These are phyloP conservation scores for Beaufortia kweichowensis DNA, from an alignment of 2,113 vertebrate species.

Conservation along the genomic window DNA sequence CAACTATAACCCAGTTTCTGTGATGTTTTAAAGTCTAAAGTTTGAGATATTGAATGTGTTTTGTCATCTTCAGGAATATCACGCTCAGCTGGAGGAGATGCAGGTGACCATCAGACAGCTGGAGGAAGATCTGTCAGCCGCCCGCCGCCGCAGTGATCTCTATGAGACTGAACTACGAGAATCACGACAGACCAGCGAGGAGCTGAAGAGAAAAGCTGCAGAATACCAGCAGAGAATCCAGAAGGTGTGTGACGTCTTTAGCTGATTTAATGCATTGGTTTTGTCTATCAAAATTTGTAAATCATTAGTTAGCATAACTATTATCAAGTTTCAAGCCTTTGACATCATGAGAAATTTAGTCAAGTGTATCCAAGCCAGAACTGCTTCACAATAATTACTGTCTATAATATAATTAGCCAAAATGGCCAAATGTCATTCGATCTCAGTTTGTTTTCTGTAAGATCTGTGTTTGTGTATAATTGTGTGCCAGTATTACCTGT, in stretches of 20 bases:
- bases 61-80: slow-evolving; percentile 83
- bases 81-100: slow-evolving; percentile 98
- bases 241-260: slow-evolving; percentile 89
- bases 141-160: slow-evolving; percentile 92
- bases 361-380: too few species aligned
- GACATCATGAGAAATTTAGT: too few species aligned
- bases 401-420: too few species aligned
- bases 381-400: too few species aligned
- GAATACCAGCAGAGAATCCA: slow-evolving; percentile 95
- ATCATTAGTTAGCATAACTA: too few species aligned
- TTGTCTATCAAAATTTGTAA: too few species aligned
- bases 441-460: too few species aligned
- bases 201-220: slow-evolving; percentile 92
- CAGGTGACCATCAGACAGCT: slow-evolving; percentile 94
- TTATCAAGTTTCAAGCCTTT: too few species aligned
- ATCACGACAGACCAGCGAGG: slow-evolving; percentile 91
- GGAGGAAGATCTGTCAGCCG: slow-evolving; percentile 95
- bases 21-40: too few species aligned
- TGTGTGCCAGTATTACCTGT: neutral
- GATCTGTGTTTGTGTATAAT: neutral
- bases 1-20: too few species aligned
- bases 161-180: slow-evolving; percentile 92
- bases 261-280: too few species aligned
- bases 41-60: neutral
- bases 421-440: too few species aligned